A percentile compares a stretch with the other conserved stretches of the same genome.
Conservation (phyloP, 2,113 vertebrate species). For the Theristicus caerulescens region DNA sequence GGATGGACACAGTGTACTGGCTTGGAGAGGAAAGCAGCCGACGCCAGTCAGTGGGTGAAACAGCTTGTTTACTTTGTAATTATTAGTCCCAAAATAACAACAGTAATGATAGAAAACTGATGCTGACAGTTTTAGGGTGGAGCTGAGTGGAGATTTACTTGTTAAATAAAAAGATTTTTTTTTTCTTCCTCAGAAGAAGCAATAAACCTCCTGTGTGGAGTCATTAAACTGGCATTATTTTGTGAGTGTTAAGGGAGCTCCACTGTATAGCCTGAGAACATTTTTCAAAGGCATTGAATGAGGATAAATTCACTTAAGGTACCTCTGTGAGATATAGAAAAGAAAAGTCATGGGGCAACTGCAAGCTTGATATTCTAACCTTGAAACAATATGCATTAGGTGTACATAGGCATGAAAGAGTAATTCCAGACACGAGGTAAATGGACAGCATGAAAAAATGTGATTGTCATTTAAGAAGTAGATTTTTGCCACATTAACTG, state of each 20-base stretch:
- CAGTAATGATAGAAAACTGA: background rate
- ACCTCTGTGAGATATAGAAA: background rate
- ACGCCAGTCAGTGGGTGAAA: background rate
- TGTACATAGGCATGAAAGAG: background rate
- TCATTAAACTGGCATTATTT: background rate
- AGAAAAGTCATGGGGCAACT: background rate
- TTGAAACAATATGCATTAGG: background rate
- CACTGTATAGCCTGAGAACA: background rate
- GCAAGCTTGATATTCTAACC: background rate
- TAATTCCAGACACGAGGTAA: background rate
- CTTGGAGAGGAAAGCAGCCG: background rate
- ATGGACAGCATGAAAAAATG: background rate
- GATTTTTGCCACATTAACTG: background rate
- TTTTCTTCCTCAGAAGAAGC: background rate
- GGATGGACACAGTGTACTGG: background rate
- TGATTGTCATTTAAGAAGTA: background rate
- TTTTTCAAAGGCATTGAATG: background rate
- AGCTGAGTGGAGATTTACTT: background rate
- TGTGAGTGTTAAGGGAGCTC: background rate
- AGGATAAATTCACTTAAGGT: slow-evolving; percentile 19
- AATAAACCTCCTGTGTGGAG: background rate
- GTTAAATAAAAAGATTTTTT: background rate
- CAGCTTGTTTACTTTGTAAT: background rate
- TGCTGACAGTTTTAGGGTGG: background rate
- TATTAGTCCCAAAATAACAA: background rate